Percentiles rank a stretch among this genome's conserved stretches.
Conservation (phyloP, 2,888 invertebrate genomes). For the Pristionchus arcanus region DNA sequence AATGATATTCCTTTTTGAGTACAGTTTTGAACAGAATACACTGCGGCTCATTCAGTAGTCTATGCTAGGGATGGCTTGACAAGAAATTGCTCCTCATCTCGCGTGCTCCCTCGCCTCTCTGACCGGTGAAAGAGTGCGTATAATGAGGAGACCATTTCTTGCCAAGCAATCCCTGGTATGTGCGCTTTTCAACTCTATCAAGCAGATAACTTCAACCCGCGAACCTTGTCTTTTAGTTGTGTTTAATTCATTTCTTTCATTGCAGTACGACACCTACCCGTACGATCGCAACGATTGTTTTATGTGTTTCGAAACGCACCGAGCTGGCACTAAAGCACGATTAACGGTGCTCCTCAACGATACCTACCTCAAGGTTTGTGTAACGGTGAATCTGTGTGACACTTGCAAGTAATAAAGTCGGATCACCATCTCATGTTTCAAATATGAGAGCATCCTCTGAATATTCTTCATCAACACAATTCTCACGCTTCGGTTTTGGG, state of each 20-base stretch:
- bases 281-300: background rate
- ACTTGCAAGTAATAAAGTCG: too few species aligned
- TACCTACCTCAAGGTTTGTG: background rate
- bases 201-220: background rate
- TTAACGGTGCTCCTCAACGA: background rate
- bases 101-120: too few species aligned
- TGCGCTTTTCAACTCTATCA: background rate
- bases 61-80: too few species aligned
- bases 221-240: background rate
- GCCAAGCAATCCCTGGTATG: background rate
- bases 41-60: too few species aligned
- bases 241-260: background rate
- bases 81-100: too few species aligned
- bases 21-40: too few species aligned
- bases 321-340: background rate
- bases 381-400: too few species aligned
- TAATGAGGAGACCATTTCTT: too few species aligned
- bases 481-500: too few species aligned
- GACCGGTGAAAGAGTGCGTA: too few species aligned
- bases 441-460: background rate
- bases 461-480: background rate
- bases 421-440: too few species aligned
- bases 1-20: too few species aligned
- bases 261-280: background rate
- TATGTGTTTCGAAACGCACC: background rate